A percentile compares a stretch with the other conserved stretches of the same genome.
These are phyloP conservation scores for Aplocera efformata DNA, from an alignment of 2,888 invertebrate species.

Conservation along the genomic window DNA sequence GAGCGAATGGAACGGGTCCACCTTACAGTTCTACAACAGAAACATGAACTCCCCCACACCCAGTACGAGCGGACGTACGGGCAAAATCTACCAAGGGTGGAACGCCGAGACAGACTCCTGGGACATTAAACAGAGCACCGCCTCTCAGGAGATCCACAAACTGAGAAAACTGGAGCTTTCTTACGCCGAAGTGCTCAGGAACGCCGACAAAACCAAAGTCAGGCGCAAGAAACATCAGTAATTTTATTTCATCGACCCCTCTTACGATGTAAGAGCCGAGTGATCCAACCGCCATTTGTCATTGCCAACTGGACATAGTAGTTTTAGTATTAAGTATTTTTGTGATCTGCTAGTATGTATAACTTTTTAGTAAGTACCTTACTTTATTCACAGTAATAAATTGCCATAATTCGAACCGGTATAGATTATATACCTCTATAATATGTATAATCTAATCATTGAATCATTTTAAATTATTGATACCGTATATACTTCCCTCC, in stretches of 20 bases:
- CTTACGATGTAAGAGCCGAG: constrained; percentile 63
- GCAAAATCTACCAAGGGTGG: constrained; percentile 74
- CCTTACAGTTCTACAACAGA: constrained; percentile 85
- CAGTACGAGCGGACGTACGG: constrained; percentile 72
- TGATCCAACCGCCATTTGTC: constrained; percentile 76
- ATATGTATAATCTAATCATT: constrained; percentile 31
- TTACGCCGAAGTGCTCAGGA: constrained; percentile 90
- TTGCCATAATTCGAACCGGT: constrained; percentile 72
- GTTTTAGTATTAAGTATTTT: constrained; percentile 68
- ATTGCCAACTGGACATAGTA: constrained; percentile 75
- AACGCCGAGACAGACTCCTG: constrained; percentile 72
- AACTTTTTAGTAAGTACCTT: constrained; percentile 66
- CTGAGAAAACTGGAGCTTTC: constrained; percentile 90
- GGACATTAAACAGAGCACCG: constrained; percentile 83
- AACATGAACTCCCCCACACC: constrained; percentile 82
- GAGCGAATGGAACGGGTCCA: constrained; percentile 85
- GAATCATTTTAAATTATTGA: constrained; percentile 44
- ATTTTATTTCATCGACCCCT: constrained; percentile 67
- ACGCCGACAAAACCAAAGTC: constrained; percentile 81
- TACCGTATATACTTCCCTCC: constrained; percentile 52
- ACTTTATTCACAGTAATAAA: constrained; percentile 64
- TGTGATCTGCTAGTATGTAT: constrained; percentile 76
- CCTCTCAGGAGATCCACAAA: constrained; percentile 91
- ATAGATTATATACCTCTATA: constrained; percentile 54
- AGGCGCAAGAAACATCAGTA: constrained; percentile 78